Percentiles rank a stretch among this genome's conserved stretches.
These are phyloP conservation scores for Pinna nobilis DNA, from an alignment of 1,140 invertebrate genomes.

Conservation along the genomic window DNA sequence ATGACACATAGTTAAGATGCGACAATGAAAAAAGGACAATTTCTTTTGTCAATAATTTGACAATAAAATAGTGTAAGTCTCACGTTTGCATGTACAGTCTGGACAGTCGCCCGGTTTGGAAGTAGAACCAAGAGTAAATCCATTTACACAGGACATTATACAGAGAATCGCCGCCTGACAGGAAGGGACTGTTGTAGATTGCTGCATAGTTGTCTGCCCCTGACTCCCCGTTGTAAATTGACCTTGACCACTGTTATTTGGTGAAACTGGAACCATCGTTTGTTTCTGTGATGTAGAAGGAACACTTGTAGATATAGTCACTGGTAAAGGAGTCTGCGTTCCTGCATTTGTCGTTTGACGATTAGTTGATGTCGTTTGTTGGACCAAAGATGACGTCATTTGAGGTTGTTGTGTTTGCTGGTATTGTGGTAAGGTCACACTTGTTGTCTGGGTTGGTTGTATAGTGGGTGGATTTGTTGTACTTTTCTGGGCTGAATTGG, in stretches of 20 bases:
- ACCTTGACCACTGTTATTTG: no score
- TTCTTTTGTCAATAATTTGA: background rate
- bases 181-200: background rate
- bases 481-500: no score
- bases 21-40: no score
- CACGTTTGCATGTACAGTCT: background rate
- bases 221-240: no score
- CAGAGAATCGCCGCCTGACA: background rate
- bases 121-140: background rate
- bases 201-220: no score
- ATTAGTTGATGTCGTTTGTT: background rate
- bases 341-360: background rate
- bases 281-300: background rate
- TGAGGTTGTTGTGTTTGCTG: background rate
- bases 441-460: no score
- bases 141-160: background rate
- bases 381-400: background rate
- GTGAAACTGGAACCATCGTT: no score
- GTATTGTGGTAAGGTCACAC: no score
- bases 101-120: background rate
- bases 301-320: background rate
- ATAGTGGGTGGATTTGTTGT: no score
- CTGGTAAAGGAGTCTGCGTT: background rate
- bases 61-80: background rate
- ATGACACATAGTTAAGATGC: no score